Percentiles rank a stretch among this genome's conserved stretches.
These are phyloP conservation scores for Delphinus delphis DNA, from an alignment of 2,113 vertebrate genomes.

Conservation along the genomic window DNA sequence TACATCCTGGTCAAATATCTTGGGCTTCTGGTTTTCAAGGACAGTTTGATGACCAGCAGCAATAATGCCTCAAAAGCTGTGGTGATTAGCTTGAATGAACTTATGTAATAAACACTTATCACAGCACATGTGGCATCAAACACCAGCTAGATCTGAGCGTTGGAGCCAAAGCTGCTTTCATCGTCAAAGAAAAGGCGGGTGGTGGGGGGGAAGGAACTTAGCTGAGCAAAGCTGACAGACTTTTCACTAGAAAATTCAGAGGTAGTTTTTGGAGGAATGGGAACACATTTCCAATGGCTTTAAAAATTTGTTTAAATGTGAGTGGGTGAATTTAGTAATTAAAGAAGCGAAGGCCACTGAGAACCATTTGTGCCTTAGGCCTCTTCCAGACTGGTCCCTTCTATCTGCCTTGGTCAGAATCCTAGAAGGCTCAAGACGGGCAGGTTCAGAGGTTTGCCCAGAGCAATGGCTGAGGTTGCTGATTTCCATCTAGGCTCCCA, in stretches of 20 bases:
- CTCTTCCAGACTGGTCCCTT: neutral
- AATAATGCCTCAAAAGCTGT: conserved; percentile 77
- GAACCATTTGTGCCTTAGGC: neutral
- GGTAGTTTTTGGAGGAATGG: conserved; percentile 80
- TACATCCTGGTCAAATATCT: neutral
- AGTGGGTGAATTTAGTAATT: conserved; percentile 59
- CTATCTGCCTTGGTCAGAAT: neutral
- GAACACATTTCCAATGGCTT: conserved; percentile 76
- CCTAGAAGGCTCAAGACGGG: neutral
- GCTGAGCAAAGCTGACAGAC: conserved; percentile 80
- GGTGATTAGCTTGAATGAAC: conserved; percentile 83
- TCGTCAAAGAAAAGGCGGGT: conserved; percentile 62
- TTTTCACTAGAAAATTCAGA: conserved; percentile 85
- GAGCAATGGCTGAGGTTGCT: neutral
- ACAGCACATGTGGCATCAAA: conserved; percentile 81
- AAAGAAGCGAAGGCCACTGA: conserved; percentile 9
- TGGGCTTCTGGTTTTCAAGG: conserved; percentile 76
- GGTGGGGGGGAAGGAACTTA: conserved; percentile 62
- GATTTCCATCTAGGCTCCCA: neutral
- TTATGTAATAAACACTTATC: conserved; percentile 83
- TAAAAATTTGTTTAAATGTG: conserved; percentile 41
- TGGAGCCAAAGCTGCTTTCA: conserved; percentile 79
- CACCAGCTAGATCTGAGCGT: conserved; percentile 82
- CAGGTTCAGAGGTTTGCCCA: neutral
- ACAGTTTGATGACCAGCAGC: conserved; percentile 75